These are phyloP conservation scores for Venustoraphidia nigricollis DNA, from an alignment of 2,888 invertebrate genomes.

Conservation along the genomic window DNA sequence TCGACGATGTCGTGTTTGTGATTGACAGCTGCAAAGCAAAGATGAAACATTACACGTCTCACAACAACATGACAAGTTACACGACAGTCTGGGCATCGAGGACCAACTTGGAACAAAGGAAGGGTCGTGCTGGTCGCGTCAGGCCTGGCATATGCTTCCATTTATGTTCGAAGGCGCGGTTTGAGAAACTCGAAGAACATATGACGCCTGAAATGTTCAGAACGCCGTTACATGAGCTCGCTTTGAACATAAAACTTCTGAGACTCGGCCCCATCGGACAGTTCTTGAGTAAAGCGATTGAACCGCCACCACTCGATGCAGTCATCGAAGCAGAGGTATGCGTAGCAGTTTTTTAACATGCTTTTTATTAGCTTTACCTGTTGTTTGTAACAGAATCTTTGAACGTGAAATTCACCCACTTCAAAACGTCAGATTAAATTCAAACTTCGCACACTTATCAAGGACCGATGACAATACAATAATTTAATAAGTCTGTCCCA, in stretches of 20 bases:
- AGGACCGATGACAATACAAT: too few species aligned
- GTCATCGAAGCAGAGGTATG: slow-evolving; percentile 93
- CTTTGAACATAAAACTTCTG: slow-evolving; percentile 79
- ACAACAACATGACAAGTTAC: slow-evolving; percentile 98
- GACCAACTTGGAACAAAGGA: slow-evolving; percentile 88
- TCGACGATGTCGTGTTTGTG: slow-evolving; percentile 96
- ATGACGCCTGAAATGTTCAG: slow-evolving; percentile 96
- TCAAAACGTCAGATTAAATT: too few species aligned
- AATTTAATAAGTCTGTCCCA: too few species aligned
- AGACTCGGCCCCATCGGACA: slow-evolving; percentile 83
- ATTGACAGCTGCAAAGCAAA: slow-evolving; percentile 96
- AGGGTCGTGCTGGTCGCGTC: slow-evolving; percentile 92
- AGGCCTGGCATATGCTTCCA: slow-evolving; percentile 89
- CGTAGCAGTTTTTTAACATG: slow-evolving; percentile 29
- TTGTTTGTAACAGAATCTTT: too few species aligned
- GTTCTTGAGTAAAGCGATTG: slow-evolving; percentile 89
- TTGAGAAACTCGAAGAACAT: slow-evolving; percentile 64
- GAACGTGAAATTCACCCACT: too few species aligned
- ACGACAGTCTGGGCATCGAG: slow-evolving; percentile 92
- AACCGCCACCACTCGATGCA: slow-evolving; percentile 93
- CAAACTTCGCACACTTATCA: too few species aligned
- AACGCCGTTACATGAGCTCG: slow-evolving; percentile 89
- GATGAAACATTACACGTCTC: slow-evolving; percentile 94
- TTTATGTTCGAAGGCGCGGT: slow-evolving; percentile 67
- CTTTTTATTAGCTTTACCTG: too few species aligned